Conservation (phyloP, 1,140 invertebrate genomes). For the Batillaria attramentaria region DNA sequence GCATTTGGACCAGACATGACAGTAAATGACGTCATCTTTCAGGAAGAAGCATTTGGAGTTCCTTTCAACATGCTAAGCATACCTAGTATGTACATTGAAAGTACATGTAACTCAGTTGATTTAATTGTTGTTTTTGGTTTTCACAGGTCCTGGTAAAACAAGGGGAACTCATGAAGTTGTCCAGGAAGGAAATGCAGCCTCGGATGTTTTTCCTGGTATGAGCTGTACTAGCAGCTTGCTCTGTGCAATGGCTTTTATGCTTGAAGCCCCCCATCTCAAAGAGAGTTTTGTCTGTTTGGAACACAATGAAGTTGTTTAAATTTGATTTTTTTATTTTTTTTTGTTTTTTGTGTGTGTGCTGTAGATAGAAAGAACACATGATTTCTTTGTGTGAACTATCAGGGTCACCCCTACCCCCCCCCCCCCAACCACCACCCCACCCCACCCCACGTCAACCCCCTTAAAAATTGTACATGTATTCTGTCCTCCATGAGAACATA, state of each 20-base stretch:
- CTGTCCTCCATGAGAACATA: too few species aligned
- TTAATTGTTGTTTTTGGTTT: slow-evolving; percentile 35
- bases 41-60: not conserved
- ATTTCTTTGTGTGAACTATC: too few species aligned
- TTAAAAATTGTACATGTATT: too few species aligned
- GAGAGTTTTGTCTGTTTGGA: not conserved
- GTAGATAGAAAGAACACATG: too few species aligned
- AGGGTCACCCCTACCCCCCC: too few species aligned
- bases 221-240: slow-evolving; percentile 29
- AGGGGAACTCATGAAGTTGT: slow-evolving; percentile 81
- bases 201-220: slow-evolving; percentile 82
- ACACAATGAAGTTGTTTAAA: not conserved
- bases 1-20: too few species aligned
- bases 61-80: not conserved
- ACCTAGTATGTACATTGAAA: not conserved
- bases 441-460: too few species aligned
- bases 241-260: not conserved
- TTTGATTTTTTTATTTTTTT: too few species aligned
- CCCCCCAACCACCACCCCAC: too few species aligned
- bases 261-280: not conserved
- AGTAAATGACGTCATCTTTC: too few species aligned
- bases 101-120: slow-evolving; percentile 1
- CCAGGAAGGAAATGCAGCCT: slow-evolving; percentile 79
- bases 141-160: slow-evolving; percentile 79
- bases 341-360: too few species aligned